These are phyloP conservation scores for Zaprionus lachaisei DNA, from an alignment of 1,140 invertebrate species.

Conservation along the genomic window DNA sequence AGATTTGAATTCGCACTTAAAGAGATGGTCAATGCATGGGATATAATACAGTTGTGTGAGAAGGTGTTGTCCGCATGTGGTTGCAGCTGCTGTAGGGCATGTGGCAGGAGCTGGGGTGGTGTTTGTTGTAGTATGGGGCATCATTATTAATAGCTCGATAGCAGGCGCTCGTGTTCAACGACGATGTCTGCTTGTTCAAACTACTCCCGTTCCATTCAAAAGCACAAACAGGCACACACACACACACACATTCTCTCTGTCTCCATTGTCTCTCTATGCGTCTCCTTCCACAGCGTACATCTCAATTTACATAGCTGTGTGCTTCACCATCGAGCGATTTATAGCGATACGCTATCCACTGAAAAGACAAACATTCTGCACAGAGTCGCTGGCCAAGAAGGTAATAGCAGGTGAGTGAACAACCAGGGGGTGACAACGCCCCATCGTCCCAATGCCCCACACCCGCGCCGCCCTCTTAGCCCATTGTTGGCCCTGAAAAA, in stretches of 20 bases:
- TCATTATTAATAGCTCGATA: slow-evolving; percentile 43
- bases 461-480: background rate
- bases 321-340: slow-evolving; percentile 92
- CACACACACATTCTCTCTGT: background rate
- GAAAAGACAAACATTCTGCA: slow-evolving; percentile 89
- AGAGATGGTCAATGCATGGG: background rate
- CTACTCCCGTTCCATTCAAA: slow-evolving; percentile 20
- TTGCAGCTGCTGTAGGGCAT: background rate
- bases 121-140: background rate
- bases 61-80: background rate
- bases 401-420: slow-evolving; percentile 86
- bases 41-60: background rate
- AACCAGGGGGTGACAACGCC: background rate
- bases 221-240: slow-evolving; percentile 1
- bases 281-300: slow-evolving; percentile 86
- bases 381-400: slow-evolving; percentile 86
- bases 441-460: background rate
- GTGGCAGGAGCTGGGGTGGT: too few species aligned
- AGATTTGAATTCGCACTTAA: background rate
- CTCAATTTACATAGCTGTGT: slow-evolving; percentile 91
- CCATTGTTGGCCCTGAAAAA: slow-evolving; percentile 3
- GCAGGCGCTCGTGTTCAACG: slow-evolving; percentile 38
- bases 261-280: background rate
- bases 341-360: slow-evolving; percentile 92
- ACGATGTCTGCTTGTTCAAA: slow-evolving; percentile 36